A percentile compares a stretch with the other conserved stretches of the same genome.
phyloP scores from a whole-genome alignment of 2,888 invertebrate genomes.

The Homarus gammarus region DNA sequence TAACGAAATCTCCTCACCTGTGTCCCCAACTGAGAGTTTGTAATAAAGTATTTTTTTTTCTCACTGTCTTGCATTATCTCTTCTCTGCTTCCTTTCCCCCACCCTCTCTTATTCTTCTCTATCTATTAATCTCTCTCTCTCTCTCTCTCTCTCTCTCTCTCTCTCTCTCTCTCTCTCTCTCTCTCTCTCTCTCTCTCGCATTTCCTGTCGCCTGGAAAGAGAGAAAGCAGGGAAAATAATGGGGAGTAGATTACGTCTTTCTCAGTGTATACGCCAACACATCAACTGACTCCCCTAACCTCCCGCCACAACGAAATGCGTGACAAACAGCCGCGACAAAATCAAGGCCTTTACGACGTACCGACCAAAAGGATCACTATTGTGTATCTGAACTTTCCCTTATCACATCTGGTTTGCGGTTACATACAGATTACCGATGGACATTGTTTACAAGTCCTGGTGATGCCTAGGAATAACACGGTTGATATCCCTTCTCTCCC shows the following conservation, averaged over 20 bases:
- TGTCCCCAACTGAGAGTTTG: too few relatives aligned
- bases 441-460: neutral
- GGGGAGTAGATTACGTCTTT: too few relatives aligned
- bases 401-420: neutral
- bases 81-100: neutral
- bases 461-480: neutral
- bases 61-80: neutral
- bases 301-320: neutral
- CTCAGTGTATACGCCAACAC: too few relatives aligned
- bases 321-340: neutral
- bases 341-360: neutral
- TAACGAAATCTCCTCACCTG: neutral
- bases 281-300: too few relatives aligned
- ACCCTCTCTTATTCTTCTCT: too few relatives aligned
- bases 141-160: neutral
- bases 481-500: neutral
- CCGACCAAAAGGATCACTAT: neutral
- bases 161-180: slow-evolving; percentile 25
- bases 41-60: too few relatives aligned
- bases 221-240: too few relatives aligned
- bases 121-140: neutral
- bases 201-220: neutral
- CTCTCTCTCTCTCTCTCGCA: neutral
- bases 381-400: neutral
- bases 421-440: neutral